Conservation (phyloP, 2,797 vertebrate genomes). For the Xenopus petersii region DNA sequence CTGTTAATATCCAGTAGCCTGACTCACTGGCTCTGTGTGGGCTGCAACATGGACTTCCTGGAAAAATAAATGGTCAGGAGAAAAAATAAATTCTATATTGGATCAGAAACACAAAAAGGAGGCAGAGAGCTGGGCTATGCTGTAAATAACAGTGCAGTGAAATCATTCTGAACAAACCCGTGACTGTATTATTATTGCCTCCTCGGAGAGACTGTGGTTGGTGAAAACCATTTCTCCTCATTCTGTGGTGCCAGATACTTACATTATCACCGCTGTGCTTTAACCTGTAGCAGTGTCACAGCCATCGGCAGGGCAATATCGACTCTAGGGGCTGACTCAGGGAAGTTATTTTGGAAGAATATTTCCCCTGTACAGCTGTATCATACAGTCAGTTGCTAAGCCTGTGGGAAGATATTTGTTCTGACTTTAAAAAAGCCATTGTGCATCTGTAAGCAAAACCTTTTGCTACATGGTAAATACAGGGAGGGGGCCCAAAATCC, state of each 20-base stretch:
- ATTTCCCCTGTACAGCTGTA: too few relatives aligned
- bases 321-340: too few relatives aligned
- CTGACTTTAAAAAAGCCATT: too few relatives aligned
- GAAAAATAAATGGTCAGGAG: slow-evolving; percentile 63
- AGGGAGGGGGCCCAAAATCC: too few relatives aligned
- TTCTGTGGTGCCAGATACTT: slow-evolving; percentile 32
- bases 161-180: slow-evolving; percentile 59
- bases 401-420: too few relatives aligned
- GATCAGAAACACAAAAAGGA: slow-evolving; percentile 66
- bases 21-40: slow-evolving; percentile 70
- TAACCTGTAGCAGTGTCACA: slow-evolving; percentile 15
- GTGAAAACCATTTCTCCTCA: slow-evolving; percentile 37
- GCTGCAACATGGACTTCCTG: slow-evolving; percentile 54
- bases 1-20: slow-evolving; percentile 34
- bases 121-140: slow-evolving; percentile 55
- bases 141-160: slow-evolving; percentile 64
- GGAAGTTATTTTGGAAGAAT: too few relatives aligned
- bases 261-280: slow-evolving; percentile 10
- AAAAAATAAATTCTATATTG: slow-evolving; percentile 72
- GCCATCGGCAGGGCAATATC: too few relatives aligned
- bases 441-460: too few relatives aligned
- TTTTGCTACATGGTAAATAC: too few relatives aligned
- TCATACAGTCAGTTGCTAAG: too few relatives aligned
- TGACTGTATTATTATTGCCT: slow-evolving; percentile 51
- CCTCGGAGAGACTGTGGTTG: slow-evolving; percentile 52